A percentile compares a stretch with the other conserved stretches of the same genome.
Evolutionary conservation across 2,888 invertebrate species (phyloP).

Genomic region (Brenthis hecate): DNA sequence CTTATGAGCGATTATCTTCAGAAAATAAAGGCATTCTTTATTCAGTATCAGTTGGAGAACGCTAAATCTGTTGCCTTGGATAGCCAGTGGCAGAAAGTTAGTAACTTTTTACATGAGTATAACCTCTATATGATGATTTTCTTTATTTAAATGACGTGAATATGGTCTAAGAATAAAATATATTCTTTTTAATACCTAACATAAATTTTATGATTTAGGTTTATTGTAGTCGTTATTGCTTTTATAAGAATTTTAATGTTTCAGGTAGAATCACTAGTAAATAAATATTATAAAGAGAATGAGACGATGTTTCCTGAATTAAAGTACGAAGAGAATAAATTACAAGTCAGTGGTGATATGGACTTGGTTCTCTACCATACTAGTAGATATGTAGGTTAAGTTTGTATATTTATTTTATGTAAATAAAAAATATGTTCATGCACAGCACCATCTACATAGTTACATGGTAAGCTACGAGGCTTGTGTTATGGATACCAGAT

Average conservation of each 20-base stretch:
- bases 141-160: not conserved
- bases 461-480: too few relatives aligned
- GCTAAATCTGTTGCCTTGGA: constrained; percentile 55
- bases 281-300: constrained; percentile 53
- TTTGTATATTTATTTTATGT: not conserved
- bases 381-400: constrained; percentile 58
- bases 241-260: constrained; percentile 1
- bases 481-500: too few relatives aligned
- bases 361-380: constrained; percentile 58
- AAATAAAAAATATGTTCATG: too few relatives aligned
- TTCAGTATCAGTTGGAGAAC: constrained; percentile 58
- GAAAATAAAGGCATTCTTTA: constrained; percentile 46
- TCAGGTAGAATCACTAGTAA: constrained; percentile 56
- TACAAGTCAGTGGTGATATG: constrained; percentile 48
- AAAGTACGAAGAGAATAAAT: constrained; percentile 48
- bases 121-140: not conserved
- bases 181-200: not conserved
- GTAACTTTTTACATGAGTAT: not conserved
- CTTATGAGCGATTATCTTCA: constrained; percentile 48
- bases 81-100: constrained; percentile 54
- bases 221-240: not conserved
- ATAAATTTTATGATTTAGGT: not conserved
- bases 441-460: too few relatives aligned
- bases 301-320: constrained; percentile 51
- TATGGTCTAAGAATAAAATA: not conserved